phyloP scores from a whole-genome alignment of 2,888 invertebrate species.

The Clusia tigrina region DNA sequence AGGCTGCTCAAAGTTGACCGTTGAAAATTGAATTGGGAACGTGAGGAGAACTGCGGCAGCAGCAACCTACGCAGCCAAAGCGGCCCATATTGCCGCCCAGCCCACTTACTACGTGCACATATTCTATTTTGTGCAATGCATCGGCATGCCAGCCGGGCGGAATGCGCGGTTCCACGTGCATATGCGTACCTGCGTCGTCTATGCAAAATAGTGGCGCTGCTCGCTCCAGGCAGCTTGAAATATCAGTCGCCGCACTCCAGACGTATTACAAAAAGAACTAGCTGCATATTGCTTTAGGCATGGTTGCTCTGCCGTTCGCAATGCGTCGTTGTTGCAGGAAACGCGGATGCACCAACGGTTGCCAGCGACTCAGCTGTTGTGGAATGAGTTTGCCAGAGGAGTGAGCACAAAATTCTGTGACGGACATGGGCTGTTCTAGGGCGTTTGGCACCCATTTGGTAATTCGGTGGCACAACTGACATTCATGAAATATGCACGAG shows the following conservation, averaged over 20 bases:
- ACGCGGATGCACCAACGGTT: background rate
- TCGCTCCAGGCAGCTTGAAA: background rate
- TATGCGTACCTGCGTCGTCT: background rate
- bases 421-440: too few relatives aligned
- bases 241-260: background rate
- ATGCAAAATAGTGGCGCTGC: background rate
- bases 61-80: conserved; percentile 4
- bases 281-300: background rate
- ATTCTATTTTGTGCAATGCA: background rate
- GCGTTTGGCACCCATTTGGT: too few relatives aligned
- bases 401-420: too few relatives aligned
- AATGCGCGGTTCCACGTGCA: background rate
- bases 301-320: background rate
- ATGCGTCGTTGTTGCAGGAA: background rate
- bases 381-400: too few relatives aligned
- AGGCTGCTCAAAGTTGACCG: background rate
- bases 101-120: too few relatives aligned
- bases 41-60: background rate
- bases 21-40: background rate
- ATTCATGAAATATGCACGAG: too few relatives aligned
- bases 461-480: too few relatives aligned
- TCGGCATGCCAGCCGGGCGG: background rate
- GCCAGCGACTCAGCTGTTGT: background rate
- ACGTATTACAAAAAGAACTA: background rate
- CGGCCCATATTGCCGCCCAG: background rate